Percentiles rank a stretch among this genome's conserved stretches.
These are phyloP conservation scores for Drepana falcataria DNA, from an alignment of 2,888 invertebrate genomes.

Conservation along the genomic window DNA sequence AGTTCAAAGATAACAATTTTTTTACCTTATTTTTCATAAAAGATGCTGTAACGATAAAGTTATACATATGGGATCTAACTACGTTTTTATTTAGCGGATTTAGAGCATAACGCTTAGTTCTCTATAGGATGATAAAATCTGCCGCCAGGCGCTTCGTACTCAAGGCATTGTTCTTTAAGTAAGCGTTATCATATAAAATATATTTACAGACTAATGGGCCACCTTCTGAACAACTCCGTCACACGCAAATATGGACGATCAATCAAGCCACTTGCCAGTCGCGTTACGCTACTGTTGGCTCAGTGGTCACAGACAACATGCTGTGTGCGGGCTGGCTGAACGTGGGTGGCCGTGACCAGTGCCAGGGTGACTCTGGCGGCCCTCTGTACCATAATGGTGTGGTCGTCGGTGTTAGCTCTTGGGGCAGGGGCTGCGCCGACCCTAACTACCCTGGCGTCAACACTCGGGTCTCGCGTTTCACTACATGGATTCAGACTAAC, in stretches of 20 bases:
- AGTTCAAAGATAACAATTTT: no score
- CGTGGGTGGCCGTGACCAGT: constrained; percentile 33
- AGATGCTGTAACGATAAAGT: no score
- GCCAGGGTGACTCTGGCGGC: constrained; percentile 31
- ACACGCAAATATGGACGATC: constrained; percentile 29
- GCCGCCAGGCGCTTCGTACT: no score
- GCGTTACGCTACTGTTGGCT: constrained; percentile 18
- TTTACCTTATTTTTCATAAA: no score
- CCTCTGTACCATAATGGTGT: constrained; percentile 28
- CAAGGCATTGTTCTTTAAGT: no score
- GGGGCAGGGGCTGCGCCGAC: constrained; percentile 8
- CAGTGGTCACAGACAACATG: constrained; percentile 29
- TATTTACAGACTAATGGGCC: constrained; percentile 10
- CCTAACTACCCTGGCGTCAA: constrained; percentile 11
- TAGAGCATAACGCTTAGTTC: no score
- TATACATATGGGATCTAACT: no score
- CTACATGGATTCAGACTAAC: constrained; percentile 3
- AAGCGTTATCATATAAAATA: no score
- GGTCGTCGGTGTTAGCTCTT: constrained; percentile 12
- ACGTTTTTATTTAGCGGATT: no score
- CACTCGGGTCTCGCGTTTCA: constrained; percentile 2
- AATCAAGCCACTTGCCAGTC: constrained; percentile 22
- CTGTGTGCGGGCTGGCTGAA: constrained; percentile 27
- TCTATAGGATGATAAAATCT: no score
- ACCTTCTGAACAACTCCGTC: constrained; percentile 24